Evolutionary conservation across 2,797 vertebrate genomes (phyloP).

Genomic region (Simalia tracyae): DNA sequence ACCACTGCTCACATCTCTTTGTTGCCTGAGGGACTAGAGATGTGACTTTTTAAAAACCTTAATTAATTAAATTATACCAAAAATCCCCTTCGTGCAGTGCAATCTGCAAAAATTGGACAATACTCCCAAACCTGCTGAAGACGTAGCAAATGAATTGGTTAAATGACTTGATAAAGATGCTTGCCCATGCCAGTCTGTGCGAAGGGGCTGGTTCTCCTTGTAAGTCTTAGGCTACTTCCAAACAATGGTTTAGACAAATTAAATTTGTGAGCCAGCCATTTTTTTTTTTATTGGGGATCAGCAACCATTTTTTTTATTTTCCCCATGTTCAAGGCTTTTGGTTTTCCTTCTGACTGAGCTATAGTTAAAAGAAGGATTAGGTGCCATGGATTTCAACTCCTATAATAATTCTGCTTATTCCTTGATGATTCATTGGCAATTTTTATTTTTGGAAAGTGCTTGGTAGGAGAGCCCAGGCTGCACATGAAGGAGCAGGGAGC

Average conservation of each 20-base stretch:
- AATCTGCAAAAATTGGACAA: background rate
- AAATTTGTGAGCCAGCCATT: background rate
- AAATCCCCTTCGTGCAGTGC: background rate
- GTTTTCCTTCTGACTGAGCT: background rate
- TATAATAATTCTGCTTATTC: background rate
- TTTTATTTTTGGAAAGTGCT: background rate
- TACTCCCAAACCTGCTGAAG: background rate
- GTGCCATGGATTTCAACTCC: background rate
- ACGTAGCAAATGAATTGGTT: background rate
- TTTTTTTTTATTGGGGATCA: background rate
- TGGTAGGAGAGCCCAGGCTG: background rate
- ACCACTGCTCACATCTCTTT: background rate
- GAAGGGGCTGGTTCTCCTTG: background rate
- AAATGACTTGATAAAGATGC: background rate
- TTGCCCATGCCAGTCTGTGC: background rate
- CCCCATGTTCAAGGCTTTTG: background rate
- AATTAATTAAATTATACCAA: background rate
- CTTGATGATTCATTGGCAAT: background rate
- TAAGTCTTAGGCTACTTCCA: background rate
- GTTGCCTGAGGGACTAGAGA: background rate
- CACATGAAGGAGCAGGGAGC: background rate
- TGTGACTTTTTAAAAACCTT: background rate
- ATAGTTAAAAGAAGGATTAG: background rate
- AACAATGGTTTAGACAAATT: background rate
- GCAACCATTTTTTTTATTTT: background rate